Conservation (phyloP, 2,888 invertebrate species). For the Epirrhoe tristata region DNA sequence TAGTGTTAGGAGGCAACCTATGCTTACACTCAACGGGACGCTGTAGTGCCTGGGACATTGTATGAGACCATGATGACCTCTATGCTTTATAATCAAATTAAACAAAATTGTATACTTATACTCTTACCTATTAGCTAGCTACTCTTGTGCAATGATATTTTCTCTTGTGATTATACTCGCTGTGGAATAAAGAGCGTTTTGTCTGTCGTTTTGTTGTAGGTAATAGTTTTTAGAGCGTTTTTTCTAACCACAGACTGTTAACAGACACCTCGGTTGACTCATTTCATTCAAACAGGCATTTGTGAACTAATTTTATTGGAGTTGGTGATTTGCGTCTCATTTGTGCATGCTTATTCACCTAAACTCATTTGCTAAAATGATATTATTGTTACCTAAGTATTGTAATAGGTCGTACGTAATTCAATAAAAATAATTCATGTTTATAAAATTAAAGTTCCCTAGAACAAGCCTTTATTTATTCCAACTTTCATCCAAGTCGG, state of each 20-base stretch:
- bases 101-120: background rate
- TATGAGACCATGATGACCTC: too few species aligned
- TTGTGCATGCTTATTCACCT: constrained; percentile 5
- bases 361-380: background rate
- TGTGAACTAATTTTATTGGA: constrained; percentile 63
- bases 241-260: constrained; percentile 39
- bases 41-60: too few species aligned
- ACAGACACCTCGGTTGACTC: constrained; percentile 51
- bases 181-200: background rate
- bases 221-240: constrained; percentile 38
- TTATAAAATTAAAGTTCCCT: too few species aligned
- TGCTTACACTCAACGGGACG: too few species aligned
- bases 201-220: constrained; percentile 11
- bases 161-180: background rate
- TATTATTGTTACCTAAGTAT: background rate
- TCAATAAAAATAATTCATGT: too few species aligned
- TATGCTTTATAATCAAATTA: constrained; percentile 4
- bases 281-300: constrained; percentile 46
- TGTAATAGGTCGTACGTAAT: too few species aligned
- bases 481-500: too few species aligned
- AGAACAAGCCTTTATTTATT: too few species aligned
- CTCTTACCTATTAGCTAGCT: too few species aligned
- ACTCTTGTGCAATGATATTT: background rate
- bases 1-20: too few species aligned
- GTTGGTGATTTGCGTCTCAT: constrained; percentile 47